Percentiles rank a stretch among this genome's conserved stretches.
phyloP scores from a whole-genome alignment of 2,113 vertebrate genomes.

The Phyllostomus hastatus region DNA sequence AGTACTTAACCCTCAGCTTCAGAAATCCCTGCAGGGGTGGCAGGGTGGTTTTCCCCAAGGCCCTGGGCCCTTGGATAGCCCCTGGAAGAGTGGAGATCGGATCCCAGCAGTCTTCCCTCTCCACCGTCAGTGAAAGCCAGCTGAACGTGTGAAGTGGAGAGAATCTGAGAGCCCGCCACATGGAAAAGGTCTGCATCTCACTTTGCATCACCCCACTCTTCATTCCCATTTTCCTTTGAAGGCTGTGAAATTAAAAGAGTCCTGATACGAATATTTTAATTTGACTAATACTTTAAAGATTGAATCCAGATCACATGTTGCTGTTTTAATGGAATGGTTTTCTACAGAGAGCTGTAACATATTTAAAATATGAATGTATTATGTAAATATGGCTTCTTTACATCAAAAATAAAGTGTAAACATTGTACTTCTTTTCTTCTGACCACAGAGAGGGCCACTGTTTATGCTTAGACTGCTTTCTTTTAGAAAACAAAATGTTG shows the following conservation, averaged over 20 bases:
- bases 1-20: not conserved
- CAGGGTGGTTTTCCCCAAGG: not conserved
- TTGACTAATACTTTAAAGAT: constrained; percentile 74
- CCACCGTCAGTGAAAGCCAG: not conserved
- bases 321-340: constrained; percentile 78
- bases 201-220: not conserved
- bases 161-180: accelerated
- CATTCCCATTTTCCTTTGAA: not conserved
- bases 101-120: no score
- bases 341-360: constrained; percentile 82
- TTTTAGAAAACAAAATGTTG: not conserved
- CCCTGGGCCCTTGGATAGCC: not conserved
- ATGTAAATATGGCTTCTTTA: constrained; percentile 85
- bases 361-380: constrained; percentile 82
- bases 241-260: constrained; percentile 69
- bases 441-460: not conserved
- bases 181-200: not conserved
- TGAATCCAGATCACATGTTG: constrained; percentile 74
- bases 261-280: constrained; percentile 65
- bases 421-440: constrained; percentile 64
- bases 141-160: not conserved
- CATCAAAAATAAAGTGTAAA: constrained; percentile 80
- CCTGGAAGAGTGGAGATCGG: not conserved
- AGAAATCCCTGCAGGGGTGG: not conserved
- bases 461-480: not conserved